Base-by-base conservation (phyloP, 2,113 vertebrate genomes). In the Daboia siamensis region DNA sequence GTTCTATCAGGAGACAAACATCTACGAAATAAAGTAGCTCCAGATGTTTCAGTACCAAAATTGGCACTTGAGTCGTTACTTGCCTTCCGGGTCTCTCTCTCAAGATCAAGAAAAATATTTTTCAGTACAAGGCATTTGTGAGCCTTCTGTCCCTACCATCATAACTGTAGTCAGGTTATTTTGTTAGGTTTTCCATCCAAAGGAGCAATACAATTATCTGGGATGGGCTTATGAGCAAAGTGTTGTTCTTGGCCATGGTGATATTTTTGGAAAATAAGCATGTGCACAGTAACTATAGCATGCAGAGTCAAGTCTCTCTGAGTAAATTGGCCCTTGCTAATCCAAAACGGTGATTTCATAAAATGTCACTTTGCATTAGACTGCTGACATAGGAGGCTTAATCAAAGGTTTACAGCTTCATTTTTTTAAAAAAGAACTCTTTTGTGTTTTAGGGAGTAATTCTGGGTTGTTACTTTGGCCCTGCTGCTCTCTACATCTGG, bases 401-500 rank as follows among this genome's bases (percentile, higher is more conserved):
- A 0, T 1, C 15, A 1, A 59, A 57, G 44, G 0, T 39, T 2
- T 90, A 5, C 56, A 69, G 12, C 87, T 69, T 92, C 33, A 59
- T 88, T 23, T 20, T 33, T 87, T 55, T 51, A 21, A 24, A 87
- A 69, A 4, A 10, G 1, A 0, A 33, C 15, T 56, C 55, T 89
- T 89, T 86, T 88, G 2, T 21, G 0, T 90, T 69, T 0, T 95
- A 99, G 99, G 99, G 99, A 0, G 98, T 98, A 0, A 98, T 99
- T 0, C 94, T 99, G 95, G 99, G 99, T 2, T 99, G 99, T 90
- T 98, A 98, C 96, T 99, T 99, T 0, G 99, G 99, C 46, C 98
- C 98, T 0, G 99, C 98, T 0, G 98, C 99, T 0, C 98, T 99
- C 87, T 99, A 99, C 91, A 99, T 99, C 95, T 99, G 99, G 99